phyloP scores from a whole-genome alignment of 2,113 vertebrate species.

The Labeo rohita region DNA sequence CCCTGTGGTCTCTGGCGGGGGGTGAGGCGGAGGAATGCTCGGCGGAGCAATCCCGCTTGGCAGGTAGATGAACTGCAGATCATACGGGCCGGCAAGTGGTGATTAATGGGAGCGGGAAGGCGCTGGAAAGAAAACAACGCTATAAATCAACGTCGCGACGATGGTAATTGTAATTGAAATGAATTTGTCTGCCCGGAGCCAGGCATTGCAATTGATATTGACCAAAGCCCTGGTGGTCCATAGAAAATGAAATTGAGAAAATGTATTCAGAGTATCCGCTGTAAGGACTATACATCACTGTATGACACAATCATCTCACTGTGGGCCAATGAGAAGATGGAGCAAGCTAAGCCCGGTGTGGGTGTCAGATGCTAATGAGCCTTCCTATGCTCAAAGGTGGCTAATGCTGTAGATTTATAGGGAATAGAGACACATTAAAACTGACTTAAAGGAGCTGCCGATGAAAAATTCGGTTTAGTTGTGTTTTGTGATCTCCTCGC shows the following conservation, averaged over 20 bases:
- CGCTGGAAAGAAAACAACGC: constrained; percentile 72
- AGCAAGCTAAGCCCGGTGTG: background rate
- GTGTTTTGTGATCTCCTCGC: background rate
- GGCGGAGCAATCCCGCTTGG: constrained; percentile 67
- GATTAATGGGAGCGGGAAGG: constrained; percentile 72
- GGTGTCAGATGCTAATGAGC: constrained; percentile 27
- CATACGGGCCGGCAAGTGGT: constrained; percentile 65
- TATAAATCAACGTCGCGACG: constrained; percentile 75
- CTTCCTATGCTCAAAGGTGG: background rate
- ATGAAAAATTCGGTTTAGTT: constrained; percentile 8
- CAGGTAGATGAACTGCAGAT: constrained; percentile 77
- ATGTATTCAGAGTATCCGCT: constrained; percentile 54
- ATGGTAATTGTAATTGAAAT: constrained; percentile 81
- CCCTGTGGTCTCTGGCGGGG: constrained; percentile 42
- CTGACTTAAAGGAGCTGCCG: background rate
- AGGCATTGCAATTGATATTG: constrained; percentile 72
- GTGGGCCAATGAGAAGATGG: constrained; percentile 40
- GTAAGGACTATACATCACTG: constrained; percentile 53
- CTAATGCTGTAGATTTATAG: constrained; percentile 6
- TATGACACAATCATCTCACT: constrained; percentile 49
- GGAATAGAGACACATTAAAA: background rate
- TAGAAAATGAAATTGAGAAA: constrained; percentile 63
- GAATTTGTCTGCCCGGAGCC: constrained; percentile 69
- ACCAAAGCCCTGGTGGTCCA: constrained; percentile 66
- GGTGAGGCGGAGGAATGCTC: constrained; percentile 62